These are phyloP conservation scores for Poeciliopsis infans DNA, from an alignment of 2,797 vertebrate genomes.

Conservation along the genomic window DNA sequence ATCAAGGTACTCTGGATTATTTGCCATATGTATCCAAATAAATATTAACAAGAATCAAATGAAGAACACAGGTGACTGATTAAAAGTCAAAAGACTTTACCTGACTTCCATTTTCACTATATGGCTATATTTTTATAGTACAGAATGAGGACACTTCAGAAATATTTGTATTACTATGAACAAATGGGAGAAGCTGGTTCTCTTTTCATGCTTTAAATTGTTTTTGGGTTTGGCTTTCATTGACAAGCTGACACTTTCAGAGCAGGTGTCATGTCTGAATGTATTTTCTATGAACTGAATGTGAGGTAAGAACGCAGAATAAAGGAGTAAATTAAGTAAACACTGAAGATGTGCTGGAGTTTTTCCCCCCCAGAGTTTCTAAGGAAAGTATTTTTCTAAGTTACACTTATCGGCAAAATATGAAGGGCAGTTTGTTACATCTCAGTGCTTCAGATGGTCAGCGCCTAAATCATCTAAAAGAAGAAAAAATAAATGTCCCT, in stretches of 20 bases:
- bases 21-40: conserved; percentile 38
- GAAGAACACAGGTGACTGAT: conserved; percentile 18
- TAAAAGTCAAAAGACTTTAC: conserved; percentile 45
- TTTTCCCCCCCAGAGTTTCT: too few relatives aligned
- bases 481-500: too few relatives aligned
- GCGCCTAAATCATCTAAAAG: too few relatives aligned
- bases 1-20: conserved; percentile 34
- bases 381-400: neutral
- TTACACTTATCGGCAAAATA: neutral
- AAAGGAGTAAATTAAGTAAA: conserved; percentile 59
- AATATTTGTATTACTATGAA: conserved; percentile 70
- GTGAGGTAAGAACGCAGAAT: conserved; percentile 78
- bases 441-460: neutral
- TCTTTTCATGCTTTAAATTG: conserved; percentile 78
- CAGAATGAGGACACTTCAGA: conserved; percentile 53
- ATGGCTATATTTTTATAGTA: conserved; percentile 81
- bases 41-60: conserved; percentile 14
- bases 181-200: conserved; percentile 58
- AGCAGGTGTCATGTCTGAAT: conserved; percentile 78
- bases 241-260: conserved; percentile 61
- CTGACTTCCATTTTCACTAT: conserved; percentile 71
- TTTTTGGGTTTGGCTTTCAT: conserved; percentile 61
- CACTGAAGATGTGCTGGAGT: conserved; percentile 2
- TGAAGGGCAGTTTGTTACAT: neutral
- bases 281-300: conserved; percentile 86